These are phyloP conservation scores for Lerista edwardsae DNA, from an alignment of 2,797 vertebrate species.

Conservation along the genomic window DNA sequence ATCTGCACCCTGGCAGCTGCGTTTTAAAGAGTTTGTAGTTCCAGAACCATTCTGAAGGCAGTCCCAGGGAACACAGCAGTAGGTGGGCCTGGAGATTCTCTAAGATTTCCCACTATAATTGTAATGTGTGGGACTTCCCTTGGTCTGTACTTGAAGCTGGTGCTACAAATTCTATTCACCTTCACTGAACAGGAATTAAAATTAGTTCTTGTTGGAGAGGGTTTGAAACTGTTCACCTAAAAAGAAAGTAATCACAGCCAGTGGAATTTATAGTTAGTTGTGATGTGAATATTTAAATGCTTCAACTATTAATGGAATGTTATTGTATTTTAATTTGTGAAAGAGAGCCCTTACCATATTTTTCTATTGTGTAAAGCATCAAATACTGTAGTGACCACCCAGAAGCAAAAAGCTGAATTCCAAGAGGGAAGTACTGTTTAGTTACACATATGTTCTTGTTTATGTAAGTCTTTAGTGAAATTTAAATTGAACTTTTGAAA, in stretches of 20 bases:
- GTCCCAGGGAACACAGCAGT: too few species aligned
- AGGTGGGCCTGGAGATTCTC: too few species aligned
- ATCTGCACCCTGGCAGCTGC: too few species aligned
- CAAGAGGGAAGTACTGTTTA: conserved; percentile 51
- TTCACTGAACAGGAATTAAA: not conserved
- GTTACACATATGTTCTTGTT: conserved; percentile 74
- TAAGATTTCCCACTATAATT: not conserved
- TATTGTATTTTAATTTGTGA: conserved; percentile 48
- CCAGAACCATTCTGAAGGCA: too few species aligned
- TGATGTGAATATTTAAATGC: conserved; percentile 20
- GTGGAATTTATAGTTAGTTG: conserved; percentile 19
- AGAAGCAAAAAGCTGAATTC: conserved; percentile 68
- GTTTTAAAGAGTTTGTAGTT: too few species aligned
- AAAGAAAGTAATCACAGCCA: conserved; percentile 29
- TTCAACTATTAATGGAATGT: conserved; percentile 64
- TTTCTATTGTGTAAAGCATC: conserved; percentile 54
- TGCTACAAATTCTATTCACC: not conserved
- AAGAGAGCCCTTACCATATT: conserved; percentile 42
- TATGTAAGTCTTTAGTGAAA: conserved; percentile 65
- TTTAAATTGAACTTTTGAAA: conserved; percentile 63
- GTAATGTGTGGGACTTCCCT: not conserved
- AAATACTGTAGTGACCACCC: conserved; percentile 69
- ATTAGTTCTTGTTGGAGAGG: not conserved
- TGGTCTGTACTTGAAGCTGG: accelerated
- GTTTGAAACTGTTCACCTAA: not conserved